Percentiles rank a stretch among this genome's conserved stretches.
These are phyloP conservation scores for Decapterus maruadsi DNA, from an alignment of 2,797 vertebrate genomes.

Conservation along the genomic window DNA sequence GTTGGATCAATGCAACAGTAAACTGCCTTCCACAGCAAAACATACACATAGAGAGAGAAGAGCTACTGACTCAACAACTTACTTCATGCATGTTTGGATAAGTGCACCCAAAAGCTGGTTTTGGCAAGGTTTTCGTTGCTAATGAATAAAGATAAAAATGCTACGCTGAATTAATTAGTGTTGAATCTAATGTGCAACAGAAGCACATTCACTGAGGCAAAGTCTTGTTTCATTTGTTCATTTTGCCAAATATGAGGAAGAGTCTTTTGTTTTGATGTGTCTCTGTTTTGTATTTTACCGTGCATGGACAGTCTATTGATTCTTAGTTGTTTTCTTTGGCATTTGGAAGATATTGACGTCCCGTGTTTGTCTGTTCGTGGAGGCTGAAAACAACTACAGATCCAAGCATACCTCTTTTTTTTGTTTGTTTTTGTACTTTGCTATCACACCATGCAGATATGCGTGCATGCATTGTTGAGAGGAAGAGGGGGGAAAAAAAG, in stretches of 20 bases:
- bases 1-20: constrained; percentile 8
- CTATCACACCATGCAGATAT: constrained; percentile 12
- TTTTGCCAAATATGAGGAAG: constrained; percentile 28
- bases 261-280: constrained; percentile 9
- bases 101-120: constrained; percentile 2
- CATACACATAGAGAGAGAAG: neutral
- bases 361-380: constrained; percentile 52
- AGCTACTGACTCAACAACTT: neutral
- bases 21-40: neutral
- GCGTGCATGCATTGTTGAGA: constrained; percentile 22
- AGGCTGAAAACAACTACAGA: constrained; percentile 44
- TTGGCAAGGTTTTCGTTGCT: neutral
- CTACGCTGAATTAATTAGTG: constrained; percentile 24
- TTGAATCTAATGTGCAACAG: constrained; percentile 1
- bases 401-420: constrained; percentile 16
- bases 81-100: constrained; percentile 2
- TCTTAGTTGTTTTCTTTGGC: constrained; percentile 59
- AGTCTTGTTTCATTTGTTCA: constrained; percentile 6
- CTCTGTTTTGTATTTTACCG: constrained; percentile 20
- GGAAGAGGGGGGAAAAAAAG: neutral
- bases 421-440: neutral
- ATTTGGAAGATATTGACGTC: constrained; percentile 63
- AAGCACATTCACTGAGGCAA: constrained; percentile 7
- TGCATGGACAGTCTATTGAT: constrained; percentile 35
- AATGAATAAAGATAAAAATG: constrained; percentile 21